These are phyloP conservation scores for Parazoanthus swiftii DNA, from an alignment of 92 coral and sea anemone species.

Conservation along the genomic window DNA sequence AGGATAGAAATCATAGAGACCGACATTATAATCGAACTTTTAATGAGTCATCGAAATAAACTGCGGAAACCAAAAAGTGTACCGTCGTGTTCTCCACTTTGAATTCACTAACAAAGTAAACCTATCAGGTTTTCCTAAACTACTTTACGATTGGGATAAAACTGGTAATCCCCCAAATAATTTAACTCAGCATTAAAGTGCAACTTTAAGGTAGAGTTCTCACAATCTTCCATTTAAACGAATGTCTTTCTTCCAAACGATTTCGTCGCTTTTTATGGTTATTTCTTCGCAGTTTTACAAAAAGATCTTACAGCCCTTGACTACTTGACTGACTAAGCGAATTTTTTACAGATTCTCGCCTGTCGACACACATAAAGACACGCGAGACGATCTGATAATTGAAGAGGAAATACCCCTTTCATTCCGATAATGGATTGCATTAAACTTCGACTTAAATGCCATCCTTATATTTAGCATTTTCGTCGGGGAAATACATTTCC, in stretches of 20 bases:
- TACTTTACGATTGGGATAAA: too few relatives aligned
- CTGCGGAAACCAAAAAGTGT: neutral
- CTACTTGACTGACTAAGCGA: neutral
- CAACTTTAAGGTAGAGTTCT: too few relatives aligned
- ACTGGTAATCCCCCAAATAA: too few relatives aligned
- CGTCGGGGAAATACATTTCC: constrained; percentile 17
- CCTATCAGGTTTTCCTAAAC: neutral
- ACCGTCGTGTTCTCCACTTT: neutral
- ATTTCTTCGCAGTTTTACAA: neutral
- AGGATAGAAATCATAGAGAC: too few relatives aligned
- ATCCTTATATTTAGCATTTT: constrained; percentile 13
- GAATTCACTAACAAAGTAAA: neutral
- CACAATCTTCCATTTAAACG: neutral
- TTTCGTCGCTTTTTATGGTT: neutral
- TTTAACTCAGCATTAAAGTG: neutral
- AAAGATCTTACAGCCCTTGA: neutral
- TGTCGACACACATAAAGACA: neutral
- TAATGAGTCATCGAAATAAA: too few relatives aligned
- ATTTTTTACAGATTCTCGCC: neutral
- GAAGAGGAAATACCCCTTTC: constrained; percentile 29
- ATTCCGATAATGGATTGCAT: constrained; percentile 22
- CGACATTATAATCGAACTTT: neutral
- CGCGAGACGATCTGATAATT: neutral
- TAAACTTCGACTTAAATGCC: constrained; percentile 1
- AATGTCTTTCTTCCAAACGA: neutral